phyloP scores from a whole-genome alignment of 1,140 invertebrate genomes.

The Aricia agestis region DNA sequence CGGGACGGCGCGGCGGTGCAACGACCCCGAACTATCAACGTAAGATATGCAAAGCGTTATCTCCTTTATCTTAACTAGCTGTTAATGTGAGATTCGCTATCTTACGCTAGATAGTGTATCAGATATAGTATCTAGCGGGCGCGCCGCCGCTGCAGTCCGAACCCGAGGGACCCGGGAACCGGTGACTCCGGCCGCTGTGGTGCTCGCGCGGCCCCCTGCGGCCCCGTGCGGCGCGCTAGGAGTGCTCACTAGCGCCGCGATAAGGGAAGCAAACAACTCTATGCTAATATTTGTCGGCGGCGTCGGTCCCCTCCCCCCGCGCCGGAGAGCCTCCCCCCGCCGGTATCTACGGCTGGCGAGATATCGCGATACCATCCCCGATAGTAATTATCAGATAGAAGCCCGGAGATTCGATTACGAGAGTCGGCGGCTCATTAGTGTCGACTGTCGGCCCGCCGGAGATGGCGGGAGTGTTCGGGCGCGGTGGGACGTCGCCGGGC shows the following conservation, averaged over 20 bases:
- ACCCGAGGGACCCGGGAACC: constrained; percentile 16
- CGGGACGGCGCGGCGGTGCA: constrained; percentile 30
- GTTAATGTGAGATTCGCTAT: constrained; percentile 68
- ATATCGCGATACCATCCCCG: constrained; percentile 63
- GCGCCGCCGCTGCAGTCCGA: constrained; percentile 15
- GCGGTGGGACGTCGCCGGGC: neutral
- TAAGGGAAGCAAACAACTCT: constrained; percentile 57
- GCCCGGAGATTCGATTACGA: constrained; percentile 65
- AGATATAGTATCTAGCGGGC: constrained; percentile 59
- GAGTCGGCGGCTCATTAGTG: constrained; percentile 47
- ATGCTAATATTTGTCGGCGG: constrained; percentile 54
- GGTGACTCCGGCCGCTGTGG: neutral
- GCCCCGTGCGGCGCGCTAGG: constrained; percentile 27
- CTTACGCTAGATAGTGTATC: constrained; percentile 68
- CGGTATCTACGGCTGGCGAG: constrained; percentile 46
- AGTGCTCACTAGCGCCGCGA: constrained; percentile 52
- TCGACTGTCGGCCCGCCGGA: constrained; percentile 35
- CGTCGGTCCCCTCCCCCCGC: constrained; percentile 24
- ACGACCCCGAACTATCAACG: constrained; percentile 46
- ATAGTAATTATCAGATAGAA: constrained; percentile 72
- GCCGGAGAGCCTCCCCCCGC: constrained; percentile 23
- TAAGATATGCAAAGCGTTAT: constrained; percentile 71
- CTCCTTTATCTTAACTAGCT: constrained; percentile 72
- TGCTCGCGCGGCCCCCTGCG: constrained; percentile 2
- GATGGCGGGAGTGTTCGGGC: constrained; percentile 28